Evolutionary conservation across 2,797 vertebrate species (phyloP).

Genomic region (Pelochelys cantorii): DNA sequence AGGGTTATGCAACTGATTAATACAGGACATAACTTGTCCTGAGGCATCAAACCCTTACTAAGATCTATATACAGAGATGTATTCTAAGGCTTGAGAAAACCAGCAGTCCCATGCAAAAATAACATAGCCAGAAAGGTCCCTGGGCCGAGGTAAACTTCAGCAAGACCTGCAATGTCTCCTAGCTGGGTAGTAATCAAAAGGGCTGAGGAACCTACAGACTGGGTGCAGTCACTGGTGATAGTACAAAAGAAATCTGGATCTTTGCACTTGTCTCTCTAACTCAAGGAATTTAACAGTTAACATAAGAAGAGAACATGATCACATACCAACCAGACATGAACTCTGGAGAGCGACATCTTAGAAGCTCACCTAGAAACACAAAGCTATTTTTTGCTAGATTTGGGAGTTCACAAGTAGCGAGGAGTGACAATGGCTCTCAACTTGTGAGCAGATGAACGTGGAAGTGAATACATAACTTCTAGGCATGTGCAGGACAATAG

Average conservation of each 20-base stretch:
- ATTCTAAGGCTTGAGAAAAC: too few species aligned
- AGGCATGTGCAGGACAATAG: background rate
- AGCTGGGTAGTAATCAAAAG: too few species aligned
- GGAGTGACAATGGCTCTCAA: background rate
- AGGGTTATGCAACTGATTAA: too few species aligned
- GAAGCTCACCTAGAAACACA: background rate
- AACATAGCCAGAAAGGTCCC: too few species aligned
- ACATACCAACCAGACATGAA: background rate
- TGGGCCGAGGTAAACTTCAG: too few species aligned
- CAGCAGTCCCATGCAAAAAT: too few species aligned
- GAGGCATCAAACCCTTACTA: too few species aligned
- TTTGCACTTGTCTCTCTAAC: background rate
- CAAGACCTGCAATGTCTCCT: too few species aligned
- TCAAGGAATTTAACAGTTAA: background rate
- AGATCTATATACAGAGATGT: too few species aligned
- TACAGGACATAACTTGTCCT: too few species aligned
- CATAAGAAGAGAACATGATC: background rate
- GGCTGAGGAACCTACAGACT: too few species aligned
- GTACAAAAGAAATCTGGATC: background rate
- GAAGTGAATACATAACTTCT: background rate
- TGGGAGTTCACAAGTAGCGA: background rate
- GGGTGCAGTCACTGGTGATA: too few species aligned
- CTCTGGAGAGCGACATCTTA: background rate
- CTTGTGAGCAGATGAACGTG: background rate
- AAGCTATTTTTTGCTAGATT: background rate